phyloP scores from a whole-genome alignment of 2,888 invertebrate genomes.

The Coelinius sp. region DNA sequence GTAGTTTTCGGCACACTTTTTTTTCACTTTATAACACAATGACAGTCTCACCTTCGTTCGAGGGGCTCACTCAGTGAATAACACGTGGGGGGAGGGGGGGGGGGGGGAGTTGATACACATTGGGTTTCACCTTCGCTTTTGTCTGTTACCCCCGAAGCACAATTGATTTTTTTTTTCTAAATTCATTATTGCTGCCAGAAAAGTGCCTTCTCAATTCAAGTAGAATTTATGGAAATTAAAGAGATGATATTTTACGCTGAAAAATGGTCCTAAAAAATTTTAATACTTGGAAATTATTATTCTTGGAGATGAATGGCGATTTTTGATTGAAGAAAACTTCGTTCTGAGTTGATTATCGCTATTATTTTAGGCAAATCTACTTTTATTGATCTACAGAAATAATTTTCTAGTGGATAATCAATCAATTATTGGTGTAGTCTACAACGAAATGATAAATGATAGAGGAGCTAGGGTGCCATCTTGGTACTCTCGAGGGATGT shows the following conservation, averaged over 20 bases:
- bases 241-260: neutral
- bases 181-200: neutral
- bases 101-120: neutral
- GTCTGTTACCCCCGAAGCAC: constrained; percentile 7
- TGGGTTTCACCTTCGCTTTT: constrained; percentile 5
- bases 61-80: constrained; percentile 18
- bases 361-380: neutral
- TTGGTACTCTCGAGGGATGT: neutral
- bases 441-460: neutral
- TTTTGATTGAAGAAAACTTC: too few species aligned
- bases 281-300: too few species aligned
- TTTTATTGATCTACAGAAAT: neutral
- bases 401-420: neutral
- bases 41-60: constrained; percentile 38
- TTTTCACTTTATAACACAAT: constrained; percentile 33
- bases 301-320: too few species aligned
- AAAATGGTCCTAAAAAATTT: too few species aligned
- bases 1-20: constrained; percentile 8
- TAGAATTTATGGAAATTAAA: neutral
- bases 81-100: neutral
- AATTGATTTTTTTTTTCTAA: constrained; percentile 16
- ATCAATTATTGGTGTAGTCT: neutral
- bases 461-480: neutral
- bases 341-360: neutral
- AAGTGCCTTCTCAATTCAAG: neutral